A percentile compares a stretch with the other conserved stretches of the same genome.
Evolutionary conservation across 2,888 invertebrate genomes (phyloP).

Genomic region (Dasysyrphus tricinctus): DNA sequence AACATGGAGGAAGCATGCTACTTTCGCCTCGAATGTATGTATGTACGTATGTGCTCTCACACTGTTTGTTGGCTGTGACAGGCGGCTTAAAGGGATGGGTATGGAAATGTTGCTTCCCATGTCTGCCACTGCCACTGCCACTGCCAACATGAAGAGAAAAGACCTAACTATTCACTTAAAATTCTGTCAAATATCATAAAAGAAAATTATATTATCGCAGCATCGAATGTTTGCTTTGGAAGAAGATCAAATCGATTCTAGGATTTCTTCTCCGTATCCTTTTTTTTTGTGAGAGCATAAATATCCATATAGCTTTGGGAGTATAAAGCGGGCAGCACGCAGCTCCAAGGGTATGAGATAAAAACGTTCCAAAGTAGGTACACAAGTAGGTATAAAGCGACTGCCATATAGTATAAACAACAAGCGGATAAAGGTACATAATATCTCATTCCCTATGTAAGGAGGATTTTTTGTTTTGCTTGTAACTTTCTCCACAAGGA

Average conservation of each 20-base stretch:
- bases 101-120: conserved; percentile 59
- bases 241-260: conserved; percentile 71
- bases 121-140: conserved; percentile 33
- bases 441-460: conserved; percentile 12
- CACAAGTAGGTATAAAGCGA: conserved; percentile 11
- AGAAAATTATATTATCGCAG: conserved; percentile 75
- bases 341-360: conserved; percentile 30
- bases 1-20: conserved; percentile 66
- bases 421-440: conserved; percentile 54
- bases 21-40: conserved; percentile 39
- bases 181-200: conserved; percentile 75
- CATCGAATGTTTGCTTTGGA: conserved; percentile 73
- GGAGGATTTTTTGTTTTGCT: conserved; percentile 43
- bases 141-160: conserved; percentile 50
- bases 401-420: background rate
- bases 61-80: conserved; percentile 57
- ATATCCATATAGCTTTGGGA: conserved; percentile 34
- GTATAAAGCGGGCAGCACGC: conserved; percentile 36
- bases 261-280: conserved; percentile 23
- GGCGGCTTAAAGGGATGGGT: conserved; percentile 26
- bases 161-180: conserved; percentile 75
- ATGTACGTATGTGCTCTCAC: background rate
- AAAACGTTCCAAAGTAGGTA: conserved; percentile 28
- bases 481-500: conserved; percentile 64
- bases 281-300: conserved; percentile 19